Conservation (phyloP, 2,888 invertebrate species). For the Drosophila infuscata region DNA sequence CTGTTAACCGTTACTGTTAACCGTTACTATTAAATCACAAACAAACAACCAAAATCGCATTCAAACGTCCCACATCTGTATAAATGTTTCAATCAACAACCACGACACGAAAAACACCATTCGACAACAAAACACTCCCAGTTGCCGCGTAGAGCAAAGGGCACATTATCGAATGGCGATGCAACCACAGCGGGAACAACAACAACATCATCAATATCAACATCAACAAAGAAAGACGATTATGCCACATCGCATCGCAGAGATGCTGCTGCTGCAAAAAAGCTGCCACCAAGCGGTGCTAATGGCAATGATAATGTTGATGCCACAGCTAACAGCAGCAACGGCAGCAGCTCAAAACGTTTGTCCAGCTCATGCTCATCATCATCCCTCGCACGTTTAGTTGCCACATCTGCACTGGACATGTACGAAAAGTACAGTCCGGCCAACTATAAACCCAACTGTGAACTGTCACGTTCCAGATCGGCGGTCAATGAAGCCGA, state of each 20-base stretch:
- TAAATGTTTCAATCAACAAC: constrained; percentile 49
- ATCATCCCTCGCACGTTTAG: constrained; percentile 86
- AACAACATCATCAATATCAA: constrained; percentile 15
- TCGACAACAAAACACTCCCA: constrained; percentile 48
- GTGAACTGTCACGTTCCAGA: constrained; percentile 86
- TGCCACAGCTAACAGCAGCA: constrained; percentile 54
- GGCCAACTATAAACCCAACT: constrained; percentile 89
- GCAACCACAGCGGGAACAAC: constrained; percentile 26
- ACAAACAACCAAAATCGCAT: constrained; percentile 38
- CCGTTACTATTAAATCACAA: constrained; percentile 49
- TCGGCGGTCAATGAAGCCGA: constrained; percentile 80
- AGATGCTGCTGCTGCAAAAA: constrained; percentile 53
- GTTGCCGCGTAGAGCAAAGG: constrained; percentile 66
- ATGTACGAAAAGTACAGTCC: constrained; percentile 91
- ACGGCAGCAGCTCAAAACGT: constrained; percentile 64
- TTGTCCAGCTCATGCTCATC: constrained; percentile 84
- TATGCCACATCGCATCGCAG: constrained; percentile 47
- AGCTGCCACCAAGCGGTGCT: constrained; percentile 61
- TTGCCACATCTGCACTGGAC: constrained; percentile 88
- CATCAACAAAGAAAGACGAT: constrained; percentile 55
- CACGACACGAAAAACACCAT: constrained; percentile 47
- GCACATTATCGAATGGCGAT: constrained; percentile 44
- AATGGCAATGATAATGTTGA: constrained; percentile 35
- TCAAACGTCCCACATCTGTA: constrained; percentile 53
- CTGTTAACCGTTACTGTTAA: constrained; percentile 42